These are phyloP conservation scores for Sycophila sp. DNA, from an alignment of 1,140 invertebrate species.

Conservation along the genomic window DNA sequence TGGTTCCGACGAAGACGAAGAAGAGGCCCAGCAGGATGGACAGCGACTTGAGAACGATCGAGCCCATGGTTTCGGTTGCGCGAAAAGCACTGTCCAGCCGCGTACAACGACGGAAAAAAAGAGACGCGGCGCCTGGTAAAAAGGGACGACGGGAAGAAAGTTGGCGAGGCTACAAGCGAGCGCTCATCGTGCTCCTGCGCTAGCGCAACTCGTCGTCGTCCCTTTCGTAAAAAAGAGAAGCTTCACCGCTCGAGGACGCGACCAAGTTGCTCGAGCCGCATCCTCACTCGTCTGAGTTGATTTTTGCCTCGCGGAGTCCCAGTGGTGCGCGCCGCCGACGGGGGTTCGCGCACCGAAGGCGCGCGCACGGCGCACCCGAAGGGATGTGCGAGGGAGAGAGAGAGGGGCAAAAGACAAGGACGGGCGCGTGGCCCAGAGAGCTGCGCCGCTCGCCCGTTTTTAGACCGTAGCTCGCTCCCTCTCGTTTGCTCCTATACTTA, in stretches of 20 bases:
- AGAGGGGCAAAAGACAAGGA: not conserved
- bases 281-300: too few species aligned
- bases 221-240: not conserved
- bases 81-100: too few species aligned
- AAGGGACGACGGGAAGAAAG: too few species aligned
- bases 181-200: not conserved
- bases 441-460: not conserved
- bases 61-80: slow-evolving; percentile 68
- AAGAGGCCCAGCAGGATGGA: slow-evolving; percentile 93
- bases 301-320: too few species aligned
- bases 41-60: slow-evolving; percentile 88
- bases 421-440: not conserved
- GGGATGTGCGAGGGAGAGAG: not conserved
- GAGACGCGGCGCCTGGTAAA: not conserved
- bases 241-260: not conserved
- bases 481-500: not conserved
- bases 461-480: not conserved
- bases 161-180: not conserved
- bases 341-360: too few species aligned
- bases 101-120: not conserved
- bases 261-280: not conserved
- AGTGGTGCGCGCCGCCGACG: too few species aligned
- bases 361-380: not conserved
- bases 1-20: slow-evolving; percentile 93
- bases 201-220: not conserved